Conservation (phyloP, 2,113 vertebrate genomes). For the Hiodon alosoides region DNA sequence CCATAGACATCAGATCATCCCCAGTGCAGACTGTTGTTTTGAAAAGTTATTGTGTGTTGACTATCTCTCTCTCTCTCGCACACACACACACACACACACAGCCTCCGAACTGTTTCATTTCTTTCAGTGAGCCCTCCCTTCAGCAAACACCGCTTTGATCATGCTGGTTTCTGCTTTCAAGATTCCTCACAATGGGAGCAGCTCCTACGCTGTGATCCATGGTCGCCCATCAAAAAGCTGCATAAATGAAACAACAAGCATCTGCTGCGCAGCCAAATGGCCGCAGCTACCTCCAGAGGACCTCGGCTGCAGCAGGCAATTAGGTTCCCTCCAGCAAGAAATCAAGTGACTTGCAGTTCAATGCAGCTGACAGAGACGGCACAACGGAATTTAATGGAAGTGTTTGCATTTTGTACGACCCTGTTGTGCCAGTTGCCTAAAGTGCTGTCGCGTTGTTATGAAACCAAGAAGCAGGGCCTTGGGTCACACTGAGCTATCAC, state of each 20-base stretch:
- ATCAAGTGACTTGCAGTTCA: background rate
- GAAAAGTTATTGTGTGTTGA: too few species aligned
- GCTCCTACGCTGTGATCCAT: background rate
- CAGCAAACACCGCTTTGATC: too few species aligned
- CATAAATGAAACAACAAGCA: background rate
- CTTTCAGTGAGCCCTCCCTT: too few species aligned
- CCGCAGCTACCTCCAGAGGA: background rate
- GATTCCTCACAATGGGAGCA: too few species aligned
- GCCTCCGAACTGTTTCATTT: too few species aligned
- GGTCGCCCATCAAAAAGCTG: background rate
- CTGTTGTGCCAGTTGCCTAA: background rate
- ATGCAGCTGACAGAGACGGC: slow-evolving; percentile 1
- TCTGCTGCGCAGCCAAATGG: too few species aligned
- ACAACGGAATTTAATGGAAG: background rate
- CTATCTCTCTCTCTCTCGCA: too few species aligned
- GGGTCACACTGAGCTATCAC: background rate
- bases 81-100: too few species aligned
- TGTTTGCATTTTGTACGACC: slow-evolving; percentile 9
- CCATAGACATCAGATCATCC: too few species aligned
- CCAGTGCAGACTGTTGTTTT: too few species aligned
- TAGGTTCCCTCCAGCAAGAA: background rate
- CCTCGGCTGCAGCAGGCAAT: background rate
- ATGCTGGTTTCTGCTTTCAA: too few species aligned
- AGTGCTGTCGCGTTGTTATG: background rate
- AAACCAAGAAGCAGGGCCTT: background rate